A percentile compares a stretch with the other conserved stretches of the same genome.
Evolutionary conservation across 2,113 vertebrate genomes (phyloP).

Genomic region (Boleophthalmus pectinirostris): DNA sequence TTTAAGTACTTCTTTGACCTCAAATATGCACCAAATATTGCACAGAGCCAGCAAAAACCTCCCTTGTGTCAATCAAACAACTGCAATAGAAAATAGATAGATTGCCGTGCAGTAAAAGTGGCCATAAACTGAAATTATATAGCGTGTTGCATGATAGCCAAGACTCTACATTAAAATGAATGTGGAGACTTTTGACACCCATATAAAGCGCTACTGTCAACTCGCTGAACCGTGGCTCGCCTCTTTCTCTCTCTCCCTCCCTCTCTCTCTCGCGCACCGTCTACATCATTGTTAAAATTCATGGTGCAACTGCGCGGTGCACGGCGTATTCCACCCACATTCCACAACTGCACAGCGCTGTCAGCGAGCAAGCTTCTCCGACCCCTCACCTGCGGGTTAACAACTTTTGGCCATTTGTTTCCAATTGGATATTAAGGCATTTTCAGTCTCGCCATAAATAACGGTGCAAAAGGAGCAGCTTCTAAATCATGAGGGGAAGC

Average conservation of each 20-base stretch:
- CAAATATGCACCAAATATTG: conserved; percentile 56
- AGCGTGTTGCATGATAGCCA: conserved; percentile 6
- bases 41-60: conserved; percentile 29
- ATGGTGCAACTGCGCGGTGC: conserved; percentile 54
- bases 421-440: conserved; percentile 71
- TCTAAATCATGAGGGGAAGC: conserved; percentile 66
- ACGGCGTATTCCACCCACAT: conserved; percentile 75
- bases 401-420: conserved; percentile 75
- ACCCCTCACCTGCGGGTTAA: conserved; percentile 75
- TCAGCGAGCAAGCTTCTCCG: conserved; percentile 53
- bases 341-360: conserved; percentile 60
- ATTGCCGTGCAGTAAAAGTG: neutral
- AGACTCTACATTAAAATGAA: neutral
- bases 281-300: conserved; percentile 37
- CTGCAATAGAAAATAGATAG: conserved; percentile 8
- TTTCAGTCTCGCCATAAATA: conserved; percentile 70
- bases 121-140: conserved; percentile 5
- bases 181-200: neutral
- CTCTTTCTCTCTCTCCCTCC: neutral
- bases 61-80: conserved; percentile 51
- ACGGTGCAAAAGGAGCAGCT: conserved; percentile 50
- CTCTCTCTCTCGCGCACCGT: conserved; percentile 8
- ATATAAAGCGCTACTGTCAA: conserved; percentile 3
- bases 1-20: conserved; percentile 48
- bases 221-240: conserved; percentile 8